Conservation (phyloP, 2,888 invertebrate species). For the Agriotes lineatus region DNA sequence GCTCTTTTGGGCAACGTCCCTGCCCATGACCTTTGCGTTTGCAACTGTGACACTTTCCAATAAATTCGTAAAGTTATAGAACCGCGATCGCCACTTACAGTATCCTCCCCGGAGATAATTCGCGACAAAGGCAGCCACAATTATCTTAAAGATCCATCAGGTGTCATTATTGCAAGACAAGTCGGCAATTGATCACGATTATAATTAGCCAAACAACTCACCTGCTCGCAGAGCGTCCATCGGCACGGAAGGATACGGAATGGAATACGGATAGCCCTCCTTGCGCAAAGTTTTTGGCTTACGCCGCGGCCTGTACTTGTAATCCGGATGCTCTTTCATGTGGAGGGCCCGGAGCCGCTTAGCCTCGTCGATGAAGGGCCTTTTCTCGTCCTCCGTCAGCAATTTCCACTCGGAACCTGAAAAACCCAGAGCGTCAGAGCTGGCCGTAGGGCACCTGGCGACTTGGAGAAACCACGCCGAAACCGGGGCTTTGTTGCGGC, state of each 20-base stretch:
- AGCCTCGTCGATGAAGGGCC: slow-evolving; percentile 98
- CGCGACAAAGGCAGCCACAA: no score
- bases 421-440: slow-evolving; percentile 2
- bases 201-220: no score
- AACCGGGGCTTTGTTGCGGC: slow-evolving; percentile 4
- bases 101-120: no score
- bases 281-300: slow-evolving; percentile 91
- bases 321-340: slow-evolving; percentile 96
- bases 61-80: no score
- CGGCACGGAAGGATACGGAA: slow-evolving; percentile 91
- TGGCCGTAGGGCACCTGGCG: background rate
- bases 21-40: no score
- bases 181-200: no score
- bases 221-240: slow-evolving; percentile 91
- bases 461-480: background rate
- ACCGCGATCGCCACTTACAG: no score
- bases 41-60: no score
- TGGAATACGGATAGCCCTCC: slow-evolving; percentile 92
- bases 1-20: no score
- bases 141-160: no score
- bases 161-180: no score
- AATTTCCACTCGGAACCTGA: slow-evolving; percentile 96
- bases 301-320: slow-evolving; percentile 91
- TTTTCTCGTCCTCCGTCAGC: slow-evolving; percentile 92
- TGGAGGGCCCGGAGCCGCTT: slow-evolving; percentile 93